phyloP scores from a whole-genome alignment of 1,140 invertebrate genomes.

The Sogatella furcifera region DNA sequence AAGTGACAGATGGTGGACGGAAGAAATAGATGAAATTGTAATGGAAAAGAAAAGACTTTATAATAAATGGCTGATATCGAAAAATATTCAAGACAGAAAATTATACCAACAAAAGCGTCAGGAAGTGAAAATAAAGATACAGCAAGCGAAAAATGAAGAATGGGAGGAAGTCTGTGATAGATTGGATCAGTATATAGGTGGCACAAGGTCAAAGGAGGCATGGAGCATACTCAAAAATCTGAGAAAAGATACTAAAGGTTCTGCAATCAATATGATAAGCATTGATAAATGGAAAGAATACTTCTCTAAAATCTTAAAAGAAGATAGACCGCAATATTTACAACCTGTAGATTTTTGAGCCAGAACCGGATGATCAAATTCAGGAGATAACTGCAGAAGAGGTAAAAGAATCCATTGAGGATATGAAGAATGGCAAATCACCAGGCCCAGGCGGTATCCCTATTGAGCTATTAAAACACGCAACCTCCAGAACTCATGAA shows the following conservation, averaged over 20 bases:
- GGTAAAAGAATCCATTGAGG: not conserved
- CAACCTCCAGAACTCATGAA: not conserved
- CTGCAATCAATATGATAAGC: not conserved
- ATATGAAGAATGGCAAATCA: not conserved
- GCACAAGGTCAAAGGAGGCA: not conserved
- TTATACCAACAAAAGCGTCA: conserved; percentile 12
- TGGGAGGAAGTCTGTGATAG: not conserved
- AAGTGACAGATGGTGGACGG: too few species aligned
- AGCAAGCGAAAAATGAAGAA: not conserved
- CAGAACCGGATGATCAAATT: not conserved
- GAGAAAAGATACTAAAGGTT: not conserved
- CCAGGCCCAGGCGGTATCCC: not conserved
- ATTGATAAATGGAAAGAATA: not conserved
- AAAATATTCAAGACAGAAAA: conserved; percentile 12
- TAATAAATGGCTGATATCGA: too few species aligned
- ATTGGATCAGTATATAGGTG: not conserved
- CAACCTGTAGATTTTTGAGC: not conserved
- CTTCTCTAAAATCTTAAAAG: not conserved
- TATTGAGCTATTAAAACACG: too few species aligned
- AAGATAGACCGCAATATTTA: not conserved
- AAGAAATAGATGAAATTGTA: too few species aligned
- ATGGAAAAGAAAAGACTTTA: too few species aligned
- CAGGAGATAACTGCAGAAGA: not conserved
- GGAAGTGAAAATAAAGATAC: not conserved
- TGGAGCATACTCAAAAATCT: not conserved